A percentile compares a stretch with the other conserved stretches of the same genome.
Conservation (phyloP, 2,797 vertebrate species). For the Danio jaintianensis region DNA sequence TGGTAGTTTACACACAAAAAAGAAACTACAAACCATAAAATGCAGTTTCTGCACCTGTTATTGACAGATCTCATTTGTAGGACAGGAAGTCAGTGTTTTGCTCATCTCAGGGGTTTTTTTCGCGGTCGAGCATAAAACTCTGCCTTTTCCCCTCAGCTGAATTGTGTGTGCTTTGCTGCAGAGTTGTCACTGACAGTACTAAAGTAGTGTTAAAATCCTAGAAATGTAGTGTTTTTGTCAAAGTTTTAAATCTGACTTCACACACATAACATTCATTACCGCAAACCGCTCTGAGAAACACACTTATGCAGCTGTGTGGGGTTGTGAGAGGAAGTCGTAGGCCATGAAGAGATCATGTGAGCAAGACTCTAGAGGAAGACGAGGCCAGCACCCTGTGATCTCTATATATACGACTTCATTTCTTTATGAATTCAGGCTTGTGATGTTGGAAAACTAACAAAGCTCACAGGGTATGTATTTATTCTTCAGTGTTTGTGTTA, state of each 20-base stretch:
- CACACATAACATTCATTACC: neutral
- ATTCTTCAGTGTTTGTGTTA: neutral
- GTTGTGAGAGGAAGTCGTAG: conserved; percentile 75
- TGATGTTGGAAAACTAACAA: conserved; percentile 19
- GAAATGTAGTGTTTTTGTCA: neutral
- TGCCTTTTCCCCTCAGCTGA: neutral
- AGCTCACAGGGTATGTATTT: conserved; percentile 45
- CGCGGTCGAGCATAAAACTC: neutral
- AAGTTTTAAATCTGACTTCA: conserved; percentile 11
- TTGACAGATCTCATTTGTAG: conserved; percentile 21
- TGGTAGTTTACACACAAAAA: neutral
- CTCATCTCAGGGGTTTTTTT: conserved; percentile 1
- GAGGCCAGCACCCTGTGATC: conserved; percentile 30
- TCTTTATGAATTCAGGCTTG: neutral
- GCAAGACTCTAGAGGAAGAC: conserved; percentile 60
- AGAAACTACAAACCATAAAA: neutral
- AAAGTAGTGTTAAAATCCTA: neutral
- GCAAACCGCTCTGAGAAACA: neutral
- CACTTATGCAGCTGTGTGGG: conserved; percentile 3
- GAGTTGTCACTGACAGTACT: neutral
- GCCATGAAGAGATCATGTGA: conserved; percentile 71
- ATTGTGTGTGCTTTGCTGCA: neutral
- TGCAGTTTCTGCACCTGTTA: conserved; percentile 43
- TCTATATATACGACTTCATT: conserved; percentile 4
- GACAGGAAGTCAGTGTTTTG: conserved; percentile 52